These are phyloP conservation scores for Psittacara wagleri DNA, from an alignment of 2,113 vertebrate species.

Conservation along the genomic window DNA sequence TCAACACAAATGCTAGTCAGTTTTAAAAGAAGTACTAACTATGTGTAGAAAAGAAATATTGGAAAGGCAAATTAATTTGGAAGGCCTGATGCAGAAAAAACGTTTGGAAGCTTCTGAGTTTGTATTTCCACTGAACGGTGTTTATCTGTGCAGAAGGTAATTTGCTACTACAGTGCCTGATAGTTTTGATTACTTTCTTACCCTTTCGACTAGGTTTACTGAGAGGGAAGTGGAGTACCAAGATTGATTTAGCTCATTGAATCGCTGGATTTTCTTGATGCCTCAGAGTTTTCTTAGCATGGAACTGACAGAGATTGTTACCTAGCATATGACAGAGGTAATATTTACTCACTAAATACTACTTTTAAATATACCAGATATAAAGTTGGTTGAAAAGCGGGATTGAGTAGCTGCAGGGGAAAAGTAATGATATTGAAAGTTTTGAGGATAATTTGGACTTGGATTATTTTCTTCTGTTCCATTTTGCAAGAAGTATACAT, in stretches of 20 bases:
- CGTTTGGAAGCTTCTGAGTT: background rate
- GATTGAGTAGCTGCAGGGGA: background rate
- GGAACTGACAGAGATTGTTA: background rate
- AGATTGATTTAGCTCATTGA: background rate
- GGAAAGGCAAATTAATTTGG: background rate
- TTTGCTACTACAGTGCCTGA: background rate
- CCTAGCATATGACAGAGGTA: fast-evolving
- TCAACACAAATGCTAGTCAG: background rate
- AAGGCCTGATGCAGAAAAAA: background rate
- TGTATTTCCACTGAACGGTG: background rate
- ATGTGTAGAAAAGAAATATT: background rate
- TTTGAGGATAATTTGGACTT: background rate
- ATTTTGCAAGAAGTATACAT: background rate
- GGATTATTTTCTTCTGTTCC: background rate
- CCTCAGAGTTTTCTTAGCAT: background rate
- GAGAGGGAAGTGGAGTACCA: background rate
- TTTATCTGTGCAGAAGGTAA: background rate
- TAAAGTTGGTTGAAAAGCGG: background rate
- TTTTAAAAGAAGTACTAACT: background rate
- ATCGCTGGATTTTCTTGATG: background rate
- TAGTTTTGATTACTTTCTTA: background rate
- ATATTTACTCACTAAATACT: background rate
- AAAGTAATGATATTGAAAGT: background rate
- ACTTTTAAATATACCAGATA: background rate
- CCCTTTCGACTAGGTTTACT: background rate